Conservation (phyloP, 2,113 vertebrate genomes). For the Blennius ocellaris region DNA sequence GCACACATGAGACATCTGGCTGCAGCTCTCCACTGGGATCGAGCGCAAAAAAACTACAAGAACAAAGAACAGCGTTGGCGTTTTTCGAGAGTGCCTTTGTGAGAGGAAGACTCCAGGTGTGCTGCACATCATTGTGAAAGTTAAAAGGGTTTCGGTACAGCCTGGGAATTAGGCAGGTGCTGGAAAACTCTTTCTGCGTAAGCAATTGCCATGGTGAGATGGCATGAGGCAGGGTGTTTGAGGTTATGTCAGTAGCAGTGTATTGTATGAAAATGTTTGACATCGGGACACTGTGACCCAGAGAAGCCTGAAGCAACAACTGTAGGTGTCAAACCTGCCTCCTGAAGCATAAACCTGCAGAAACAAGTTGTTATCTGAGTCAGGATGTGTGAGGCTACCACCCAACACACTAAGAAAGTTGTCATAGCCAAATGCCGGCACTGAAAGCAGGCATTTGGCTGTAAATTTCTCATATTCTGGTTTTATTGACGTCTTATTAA, state of each 20-base stretch:
- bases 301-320: neutral
- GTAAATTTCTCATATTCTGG: too few relatives aligned
- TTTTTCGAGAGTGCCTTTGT: neutral
- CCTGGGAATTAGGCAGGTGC: neutral
- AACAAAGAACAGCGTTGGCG: neutral
- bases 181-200: too few relatives aligned
- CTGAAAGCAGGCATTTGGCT: too few relatives aligned
- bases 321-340: neutral
- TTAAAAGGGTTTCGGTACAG: neutral
- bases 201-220: too few relatives aligned
- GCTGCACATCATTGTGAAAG: neutral
- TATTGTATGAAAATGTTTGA: neutral
- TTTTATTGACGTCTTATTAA: too few relatives aligned
- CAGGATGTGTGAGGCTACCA: neutral
- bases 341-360: neutral
- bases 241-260: neutral
- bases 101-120: neutral
- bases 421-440: neutral
- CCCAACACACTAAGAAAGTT: neutral
- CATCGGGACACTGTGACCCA: neutral
- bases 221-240: neutral
- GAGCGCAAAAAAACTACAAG: neutral
- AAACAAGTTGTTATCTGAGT: neutral
- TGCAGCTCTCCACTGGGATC: neutral
- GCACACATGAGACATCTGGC: neutral